phyloP scores from a whole-genome alignment of 2,113 vertebrate species.

The Phaetusa simplex region DNA sequence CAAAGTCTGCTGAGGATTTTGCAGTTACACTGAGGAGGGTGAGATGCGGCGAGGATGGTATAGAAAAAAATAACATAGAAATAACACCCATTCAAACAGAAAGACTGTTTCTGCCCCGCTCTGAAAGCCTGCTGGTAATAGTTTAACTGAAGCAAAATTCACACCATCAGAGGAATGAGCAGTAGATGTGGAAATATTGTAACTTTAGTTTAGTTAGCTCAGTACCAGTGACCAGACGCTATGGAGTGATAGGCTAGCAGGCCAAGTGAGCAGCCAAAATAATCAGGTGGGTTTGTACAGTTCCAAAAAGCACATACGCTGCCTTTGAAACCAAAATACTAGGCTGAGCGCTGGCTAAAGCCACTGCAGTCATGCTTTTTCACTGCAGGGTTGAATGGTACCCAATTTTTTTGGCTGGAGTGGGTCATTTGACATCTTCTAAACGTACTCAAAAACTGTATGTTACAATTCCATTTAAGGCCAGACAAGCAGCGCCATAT shows the following conservation, averaged over 20 bases:
- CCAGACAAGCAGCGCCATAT: not conserved
- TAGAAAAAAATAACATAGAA: not conserved
- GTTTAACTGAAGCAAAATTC: not conserved
- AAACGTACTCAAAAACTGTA: not conserved
- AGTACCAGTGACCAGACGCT: not conserved
- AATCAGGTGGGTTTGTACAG: not conserved
- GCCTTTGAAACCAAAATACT: not conserved
- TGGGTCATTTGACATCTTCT: not conserved
- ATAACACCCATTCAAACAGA: not conserved
- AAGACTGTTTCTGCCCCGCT: not conserved
- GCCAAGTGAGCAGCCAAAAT: not conserved
- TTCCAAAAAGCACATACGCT: not conserved
- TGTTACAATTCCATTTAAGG: not conserved
- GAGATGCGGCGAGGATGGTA: not conserved
- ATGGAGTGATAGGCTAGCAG: not conserved
- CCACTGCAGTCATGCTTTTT: not conserved
- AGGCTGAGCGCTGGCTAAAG: not conserved
- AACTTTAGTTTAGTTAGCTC: not conserved
- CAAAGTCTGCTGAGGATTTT: slow-evolving; percentile 20
- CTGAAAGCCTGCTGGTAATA: not conserved
- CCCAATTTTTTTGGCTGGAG: not conserved
- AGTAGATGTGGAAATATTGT: not conserved
- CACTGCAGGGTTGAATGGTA: not conserved
- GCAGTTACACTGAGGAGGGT: not conserved
- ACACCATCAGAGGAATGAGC: not conserved